Conservation (phyloP, 2,888 invertebrate species). For the Leuctra nigra region DNA sequence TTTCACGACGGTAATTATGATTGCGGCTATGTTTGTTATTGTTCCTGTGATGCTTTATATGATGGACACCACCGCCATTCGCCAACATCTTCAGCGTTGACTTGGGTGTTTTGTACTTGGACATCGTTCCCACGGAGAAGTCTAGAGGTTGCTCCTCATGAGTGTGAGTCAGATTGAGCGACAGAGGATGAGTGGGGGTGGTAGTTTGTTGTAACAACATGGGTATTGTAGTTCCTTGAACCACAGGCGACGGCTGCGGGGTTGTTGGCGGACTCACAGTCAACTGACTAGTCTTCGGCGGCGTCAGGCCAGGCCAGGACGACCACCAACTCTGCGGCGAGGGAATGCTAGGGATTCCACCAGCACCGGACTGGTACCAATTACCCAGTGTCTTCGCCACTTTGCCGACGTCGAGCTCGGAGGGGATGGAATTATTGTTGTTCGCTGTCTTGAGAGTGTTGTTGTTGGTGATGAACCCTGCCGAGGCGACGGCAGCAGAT, state of each 20-base stretch:
- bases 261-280: constrained; percentile 30
- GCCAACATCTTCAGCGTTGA: constrained; percentile 39
- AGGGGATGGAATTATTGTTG: constrained; percentile 19
- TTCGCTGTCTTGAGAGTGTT: constrained; percentile 47
- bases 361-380: constrained; percentile 16
- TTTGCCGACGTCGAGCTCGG: constrained; percentile 4
- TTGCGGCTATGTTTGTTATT: constrained; percentile 24
- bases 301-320: constrained; percentile 26
- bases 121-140: constrained; percentile 47
- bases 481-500: constrained; percentile 23
- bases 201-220: constrained; percentile 51
- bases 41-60: constrained; percentile 23
- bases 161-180: constrained; percentile 26
- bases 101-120: constrained; percentile 37
- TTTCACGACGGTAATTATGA: constrained; percentile 32
- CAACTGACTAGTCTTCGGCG: constrained; percentile 26
- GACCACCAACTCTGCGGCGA: constrained; percentile 19
- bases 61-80: constrained; percentile 40
- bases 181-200: too few relatives aligned
- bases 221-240: constrained; percentile 49
- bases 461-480: constrained; percentile 37
- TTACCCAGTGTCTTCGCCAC: constrained; percentile 10
- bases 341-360: constrained; percentile 8
- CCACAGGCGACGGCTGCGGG: constrained; percentile 21
- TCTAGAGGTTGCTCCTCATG: constrained; percentile 59